phyloP scores from a whole-genome alignment of 2,113 vertebrate genomes.

The Hoplias malabaricus region DNA sequence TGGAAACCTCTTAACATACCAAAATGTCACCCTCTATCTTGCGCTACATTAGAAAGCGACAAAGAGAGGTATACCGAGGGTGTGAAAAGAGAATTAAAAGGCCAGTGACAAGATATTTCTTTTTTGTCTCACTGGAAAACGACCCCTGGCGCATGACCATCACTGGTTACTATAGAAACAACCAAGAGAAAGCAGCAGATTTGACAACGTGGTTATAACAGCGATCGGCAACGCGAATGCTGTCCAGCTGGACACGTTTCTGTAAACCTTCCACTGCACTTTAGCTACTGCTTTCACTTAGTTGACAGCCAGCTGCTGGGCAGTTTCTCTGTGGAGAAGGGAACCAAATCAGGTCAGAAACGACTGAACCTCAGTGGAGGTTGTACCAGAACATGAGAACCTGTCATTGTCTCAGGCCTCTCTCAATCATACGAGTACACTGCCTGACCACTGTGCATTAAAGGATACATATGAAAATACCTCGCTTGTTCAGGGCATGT shows the following conservation, averaged over 20 bases:
- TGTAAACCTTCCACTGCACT: not conserved
- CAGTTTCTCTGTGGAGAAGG: not conserved
- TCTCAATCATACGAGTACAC: too few species aligned
- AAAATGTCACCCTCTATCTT: not conserved
- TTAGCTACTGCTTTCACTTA: not conserved
- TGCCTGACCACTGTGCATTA: too few species aligned
- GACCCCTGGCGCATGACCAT: not conserved
- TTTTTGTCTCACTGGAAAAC: not conserved
- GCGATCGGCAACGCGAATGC: not conserved
- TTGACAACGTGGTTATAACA: conserved; percentile 23
- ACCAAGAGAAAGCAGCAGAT: not conserved
- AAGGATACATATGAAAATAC: too few species aligned
- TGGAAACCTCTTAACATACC: conserved; percentile 22
- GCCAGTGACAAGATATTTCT: not conserved
- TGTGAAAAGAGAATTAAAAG: not conserved
- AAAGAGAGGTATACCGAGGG: not conserved
- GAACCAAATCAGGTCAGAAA: too few species aligned
- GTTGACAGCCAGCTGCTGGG: not conserved
- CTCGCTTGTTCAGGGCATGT: too few species aligned
- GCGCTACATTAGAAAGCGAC: not conserved
- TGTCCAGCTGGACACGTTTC: not conserved
- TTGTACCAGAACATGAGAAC: too few species aligned
- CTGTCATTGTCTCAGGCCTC: too few species aligned
- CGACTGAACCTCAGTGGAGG: too few species aligned
- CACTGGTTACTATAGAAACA: conserved; percentile 51